These are phyloP conservation scores for Neoniphon sammara DNA, from an alignment of 2,797 vertebrate genomes.

Conservation along the genomic window DNA sequence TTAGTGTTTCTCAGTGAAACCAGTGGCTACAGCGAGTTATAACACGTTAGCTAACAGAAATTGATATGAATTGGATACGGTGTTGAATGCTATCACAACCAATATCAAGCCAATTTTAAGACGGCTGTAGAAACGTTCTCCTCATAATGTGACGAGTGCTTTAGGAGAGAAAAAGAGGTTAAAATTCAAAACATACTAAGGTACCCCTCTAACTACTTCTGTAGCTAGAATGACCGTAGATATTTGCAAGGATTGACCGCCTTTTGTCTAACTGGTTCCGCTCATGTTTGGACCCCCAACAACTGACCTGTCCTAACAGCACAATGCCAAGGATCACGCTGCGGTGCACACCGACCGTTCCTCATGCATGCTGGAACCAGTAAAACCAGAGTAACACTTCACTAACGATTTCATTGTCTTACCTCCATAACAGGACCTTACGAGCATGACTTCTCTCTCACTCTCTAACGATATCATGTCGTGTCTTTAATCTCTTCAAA, in stretches of 20 bases:
- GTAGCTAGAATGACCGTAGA: background rate
- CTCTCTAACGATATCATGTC: background rate
- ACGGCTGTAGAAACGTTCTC: background rate
- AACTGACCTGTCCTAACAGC: slow-evolving; percentile 4
- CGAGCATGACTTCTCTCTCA: slow-evolving; percentile 42
- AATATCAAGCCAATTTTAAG: background rate
- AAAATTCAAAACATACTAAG: background rate
- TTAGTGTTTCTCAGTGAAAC: no score
- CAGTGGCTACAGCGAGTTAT: background rate
- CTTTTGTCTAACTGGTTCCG: background rate
- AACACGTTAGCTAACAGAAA: background rate
- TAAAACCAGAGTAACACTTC: slow-evolving; percentile 21
- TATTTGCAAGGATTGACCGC: background rate
- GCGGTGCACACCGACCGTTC: slow-evolving; percentile 30
- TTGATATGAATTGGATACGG: no score
- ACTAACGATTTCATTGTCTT: slow-evolving; percentile 43
- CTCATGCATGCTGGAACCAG: slow-evolving; percentile 66
- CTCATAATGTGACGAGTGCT: background rate
- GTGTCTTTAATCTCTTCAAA: background rate
- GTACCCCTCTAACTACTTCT: slow-evolving; percentile 10
- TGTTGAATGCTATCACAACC: background rate
- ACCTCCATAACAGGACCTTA: slow-evolving; percentile 42
- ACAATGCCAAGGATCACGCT: background rate
- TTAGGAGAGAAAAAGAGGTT: background rate
- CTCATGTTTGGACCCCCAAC: slow-evolving; percentile 1